A percentile compares a stretch with the other conserved stretches of the same genome.
Evolutionary conservation across 2,888 invertebrate species (phyloP).

Genomic region (Limnephilus lunatus): DNA sequence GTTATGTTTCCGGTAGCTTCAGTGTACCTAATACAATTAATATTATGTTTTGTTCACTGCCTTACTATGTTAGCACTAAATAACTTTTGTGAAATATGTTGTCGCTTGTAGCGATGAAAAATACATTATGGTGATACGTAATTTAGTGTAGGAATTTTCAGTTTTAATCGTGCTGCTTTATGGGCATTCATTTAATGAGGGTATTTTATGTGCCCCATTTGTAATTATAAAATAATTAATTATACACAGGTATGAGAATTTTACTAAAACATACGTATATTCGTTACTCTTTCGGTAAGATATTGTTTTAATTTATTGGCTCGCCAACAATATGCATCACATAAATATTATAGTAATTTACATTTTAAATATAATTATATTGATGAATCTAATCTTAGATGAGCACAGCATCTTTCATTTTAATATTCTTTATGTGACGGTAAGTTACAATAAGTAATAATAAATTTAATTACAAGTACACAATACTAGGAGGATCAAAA

Average conservation of each 20-base stretch:
- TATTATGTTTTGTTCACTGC: neutral
- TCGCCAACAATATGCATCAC: too few species aligned
- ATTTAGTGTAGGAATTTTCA: neutral
- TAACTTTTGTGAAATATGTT: neutral
- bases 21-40: conserved; percentile 17
- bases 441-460: too few species aligned
- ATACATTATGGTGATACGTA: neutral
- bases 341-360: too few species aligned
- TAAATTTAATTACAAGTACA: too few species aligned
- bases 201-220: neutral
- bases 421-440: too few species aligned
- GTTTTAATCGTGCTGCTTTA: neutral
- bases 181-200: neutral
- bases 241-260: neutral
- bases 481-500: too few species aligned
- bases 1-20: conserved; percentile 45
- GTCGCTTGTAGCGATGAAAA: neutral
- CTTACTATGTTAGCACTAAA: neutral
- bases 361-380: too few species aligned
- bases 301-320: too few species aligned
- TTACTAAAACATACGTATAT: neutral
- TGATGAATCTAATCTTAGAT: too few species aligned
- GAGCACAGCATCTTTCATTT: too few species aligned
- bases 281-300: too few species aligned
- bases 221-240: neutral